Conservation (phyloP, 2,113 vertebrate species). For the Epinephelus fuscoguttatus region DNA sequence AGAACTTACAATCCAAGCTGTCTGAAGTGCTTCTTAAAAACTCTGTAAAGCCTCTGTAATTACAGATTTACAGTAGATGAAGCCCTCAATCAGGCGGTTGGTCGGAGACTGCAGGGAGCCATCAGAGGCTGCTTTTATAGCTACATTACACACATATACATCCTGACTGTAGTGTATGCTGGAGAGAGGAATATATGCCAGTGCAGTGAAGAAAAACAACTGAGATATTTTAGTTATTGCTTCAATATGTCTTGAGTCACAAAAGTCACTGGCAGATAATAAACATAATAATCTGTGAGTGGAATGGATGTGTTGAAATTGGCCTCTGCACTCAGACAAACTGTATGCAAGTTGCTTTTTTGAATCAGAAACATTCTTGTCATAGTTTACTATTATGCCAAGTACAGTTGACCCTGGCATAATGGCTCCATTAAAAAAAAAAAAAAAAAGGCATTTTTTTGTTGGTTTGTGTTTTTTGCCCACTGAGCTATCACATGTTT, state of each 20-base stretch:
- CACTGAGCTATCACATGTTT: background rate
- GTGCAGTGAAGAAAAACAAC: constrained; percentile 12
- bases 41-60: constrained; percentile 31
- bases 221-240: constrained; percentile 1
- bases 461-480: background rate
- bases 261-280: background rate
- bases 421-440: background rate
- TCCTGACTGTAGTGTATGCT: background rate
- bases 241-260: constrained; percentile 1
- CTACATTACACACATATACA: background rate
- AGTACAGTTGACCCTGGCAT: background rate
- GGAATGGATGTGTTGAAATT: constrained; percentile 9
- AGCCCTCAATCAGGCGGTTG: constrained; percentile 26
- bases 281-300: background rate
- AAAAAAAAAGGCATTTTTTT: accelerated
- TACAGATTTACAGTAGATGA: constrained; percentile 19
- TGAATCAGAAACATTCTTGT: background rate
- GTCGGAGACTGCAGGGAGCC: background rate
- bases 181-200: background rate
- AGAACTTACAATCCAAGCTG: constrained; percentile 3
- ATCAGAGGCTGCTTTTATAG: background rate
- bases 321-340: background rate
- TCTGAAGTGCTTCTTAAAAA: constrained; percentile 27
- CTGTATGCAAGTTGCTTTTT: background rate
- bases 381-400: background rate